Evolutionary conservation across 2,888 invertebrate species (phyloP).

Genomic region (Gryllus longicercus): DNA sequence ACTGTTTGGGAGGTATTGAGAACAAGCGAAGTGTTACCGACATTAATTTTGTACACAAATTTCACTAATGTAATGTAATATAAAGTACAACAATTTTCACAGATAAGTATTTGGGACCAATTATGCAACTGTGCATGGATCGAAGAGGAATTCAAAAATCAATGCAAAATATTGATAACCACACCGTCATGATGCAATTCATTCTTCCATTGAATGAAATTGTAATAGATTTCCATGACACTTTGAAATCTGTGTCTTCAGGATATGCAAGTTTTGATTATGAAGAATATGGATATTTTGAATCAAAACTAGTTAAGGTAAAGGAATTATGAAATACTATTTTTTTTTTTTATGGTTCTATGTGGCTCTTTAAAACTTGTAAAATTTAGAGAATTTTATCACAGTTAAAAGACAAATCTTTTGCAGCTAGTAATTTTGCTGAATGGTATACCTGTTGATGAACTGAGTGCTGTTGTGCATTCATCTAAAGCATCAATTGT

Average conservation of each 20-base stretch:
- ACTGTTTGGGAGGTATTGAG: no score
- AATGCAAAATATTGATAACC: conserved; percentile 74
- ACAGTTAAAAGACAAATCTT: neutral
- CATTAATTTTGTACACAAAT: no score
- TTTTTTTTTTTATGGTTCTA: conserved; percentile 4
- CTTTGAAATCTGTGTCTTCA: conserved; percentile 81
- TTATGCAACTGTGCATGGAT: conserved; percentile 71
- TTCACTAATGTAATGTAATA: no score
- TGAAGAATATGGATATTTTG: conserved; percentile 76
- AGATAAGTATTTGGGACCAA: conserved; percentile 65
- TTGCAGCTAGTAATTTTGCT: conserved; percentile 69
- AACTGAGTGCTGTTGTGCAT: conserved; percentile 80
- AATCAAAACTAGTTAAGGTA: conserved; percentile 74
- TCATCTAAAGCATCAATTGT: conserved; percentile 59
- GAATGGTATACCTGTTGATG: conserved; percentile 78
- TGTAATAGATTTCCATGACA: conserved; percentile 91
- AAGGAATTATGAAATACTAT: neutral
- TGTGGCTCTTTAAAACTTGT: neutral
- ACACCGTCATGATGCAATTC: conserved; percentile 76
- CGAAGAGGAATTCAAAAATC: conserved; percentile 68
- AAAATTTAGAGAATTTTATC: neutral
- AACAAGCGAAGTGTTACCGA: no score
- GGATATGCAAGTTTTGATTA: conserved; percentile 96
- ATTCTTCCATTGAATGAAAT: conserved; percentile 89
- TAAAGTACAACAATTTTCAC: conserved; percentile 28